A percentile compares a stretch with the other conserved stretches of the same genome.
Conservation (phyloP, 2,113 vertebrate genomes). For the Cololabis saira region DNA sequence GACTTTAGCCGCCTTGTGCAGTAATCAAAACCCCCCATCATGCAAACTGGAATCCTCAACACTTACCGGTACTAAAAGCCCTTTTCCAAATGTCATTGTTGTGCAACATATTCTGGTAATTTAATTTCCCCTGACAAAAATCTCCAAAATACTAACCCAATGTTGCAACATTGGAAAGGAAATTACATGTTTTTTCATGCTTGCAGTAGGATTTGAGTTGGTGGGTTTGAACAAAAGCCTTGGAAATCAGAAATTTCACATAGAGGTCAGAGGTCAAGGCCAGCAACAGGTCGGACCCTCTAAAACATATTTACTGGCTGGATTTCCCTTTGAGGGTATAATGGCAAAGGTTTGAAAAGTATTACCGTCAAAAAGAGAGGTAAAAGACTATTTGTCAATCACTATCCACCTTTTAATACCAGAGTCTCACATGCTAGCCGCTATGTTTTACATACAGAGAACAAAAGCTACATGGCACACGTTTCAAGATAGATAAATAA, state of each 20-base stretch:
- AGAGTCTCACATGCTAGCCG: background rate
- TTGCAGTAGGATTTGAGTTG: conserved; percentile 1
- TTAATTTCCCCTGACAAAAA: conserved; percentile 33
- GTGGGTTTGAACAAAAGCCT: background rate
- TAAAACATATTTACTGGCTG: background rate
- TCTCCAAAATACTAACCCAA: background rate
- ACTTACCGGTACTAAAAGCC: conserved; percentile 4
- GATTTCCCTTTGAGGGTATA: background rate
- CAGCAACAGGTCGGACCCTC: background rate
- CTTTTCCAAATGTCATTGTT: conserved; percentile 18
- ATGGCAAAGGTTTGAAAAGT: background rate
- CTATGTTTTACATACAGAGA: conserved; percentile 5
- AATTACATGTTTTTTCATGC: conserved; percentile 24
- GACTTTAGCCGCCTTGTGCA: conserved; percentile 13
- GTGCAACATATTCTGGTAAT: conserved; percentile 11
- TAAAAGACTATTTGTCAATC: background rate
- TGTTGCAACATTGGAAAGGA: background rate
- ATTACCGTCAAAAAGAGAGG: background rate
- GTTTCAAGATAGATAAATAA: background rate
- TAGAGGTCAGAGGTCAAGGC: conserved; percentile 10
- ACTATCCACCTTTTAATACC: background rate
- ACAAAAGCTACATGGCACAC: background rate
- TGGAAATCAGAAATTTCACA: background rate
- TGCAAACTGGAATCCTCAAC: conserved; percentile 22
- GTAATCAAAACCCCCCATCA: conserved; percentile 23